Conservation (phyloP, 1,140 invertebrate genomes). For the Drosophila guanche region DNA sequence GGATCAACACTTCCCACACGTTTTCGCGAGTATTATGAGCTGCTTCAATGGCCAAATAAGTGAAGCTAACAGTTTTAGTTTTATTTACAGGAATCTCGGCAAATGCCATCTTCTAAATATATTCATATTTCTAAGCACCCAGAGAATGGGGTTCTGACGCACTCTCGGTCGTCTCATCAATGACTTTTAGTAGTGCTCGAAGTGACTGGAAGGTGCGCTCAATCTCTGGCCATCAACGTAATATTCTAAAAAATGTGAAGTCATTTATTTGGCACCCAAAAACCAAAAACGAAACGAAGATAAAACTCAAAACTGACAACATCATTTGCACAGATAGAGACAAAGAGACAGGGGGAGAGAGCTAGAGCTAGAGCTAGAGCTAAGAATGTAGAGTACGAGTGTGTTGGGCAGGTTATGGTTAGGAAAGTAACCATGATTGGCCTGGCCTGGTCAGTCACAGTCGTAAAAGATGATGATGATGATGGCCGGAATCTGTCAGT, state of each 20-base stretch:
- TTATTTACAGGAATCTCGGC: slow-evolving; percentile 16
- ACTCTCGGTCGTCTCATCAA: slow-evolving; percentile 54
- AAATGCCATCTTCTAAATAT: slow-evolving; percentile 6
- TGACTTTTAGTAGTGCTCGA: too few species aligned
- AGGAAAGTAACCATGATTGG: slow-evolving; percentile 41
- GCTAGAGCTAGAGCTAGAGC: too few species aligned
- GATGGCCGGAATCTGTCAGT: slow-evolving; percentile 45
- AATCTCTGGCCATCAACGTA: slow-evolving; percentile 70
- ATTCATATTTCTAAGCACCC: slow-evolving; percentile 5
- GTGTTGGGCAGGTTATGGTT: slow-evolving; percentile 26
- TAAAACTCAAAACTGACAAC: slow-evolving; percentile 54
- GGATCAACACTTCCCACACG: slow-evolving; percentile 39
- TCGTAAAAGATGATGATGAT: slow-evolving; percentile 54
- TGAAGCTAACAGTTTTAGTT: slow-evolving; percentile 39
- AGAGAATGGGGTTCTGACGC: slow-evolving; percentile 54
- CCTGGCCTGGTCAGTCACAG: slow-evolving; percentile 19
- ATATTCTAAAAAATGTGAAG: slow-evolving; percentile 77
- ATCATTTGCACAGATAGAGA: slow-evolving; percentile 40
- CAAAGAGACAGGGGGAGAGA: neutral
- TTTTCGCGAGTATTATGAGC: slow-evolving; percentile 25
- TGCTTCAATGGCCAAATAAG: slow-evolving; percentile 18
- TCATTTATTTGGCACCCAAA: slow-evolving; percentile 76
- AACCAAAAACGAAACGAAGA: slow-evolving; percentile 18
- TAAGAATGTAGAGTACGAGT: neutral
- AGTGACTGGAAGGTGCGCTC: slow-evolving; percentile 20